Evolutionary conservation across 2,888 invertebrate genomes (phyloP).

Genomic region (Caenorhabditis sp.): DNA sequence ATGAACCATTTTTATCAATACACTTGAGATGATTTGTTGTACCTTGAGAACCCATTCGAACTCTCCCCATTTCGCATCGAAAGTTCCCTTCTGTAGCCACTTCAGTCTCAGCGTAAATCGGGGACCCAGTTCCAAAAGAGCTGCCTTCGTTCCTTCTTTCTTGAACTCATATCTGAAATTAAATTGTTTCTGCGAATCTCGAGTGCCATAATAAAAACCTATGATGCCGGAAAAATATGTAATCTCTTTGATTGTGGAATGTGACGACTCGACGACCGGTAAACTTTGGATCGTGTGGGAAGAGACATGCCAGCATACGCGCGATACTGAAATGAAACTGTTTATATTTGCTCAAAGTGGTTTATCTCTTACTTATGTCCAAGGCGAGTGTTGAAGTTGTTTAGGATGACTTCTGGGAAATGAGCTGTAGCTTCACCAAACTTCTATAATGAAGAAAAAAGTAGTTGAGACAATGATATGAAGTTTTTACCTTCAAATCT

Average conservation of each 20-base stretch:
- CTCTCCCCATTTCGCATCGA: slow-evolving; percentile 96
- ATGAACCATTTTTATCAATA: not conserved
- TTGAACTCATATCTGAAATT: slow-evolving; percentile 91
- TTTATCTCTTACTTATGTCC: slow-evolving; percentile 87
- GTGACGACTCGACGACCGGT: slow-evolving; percentile 94
- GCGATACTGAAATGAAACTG: slow-evolving; percentile 65
- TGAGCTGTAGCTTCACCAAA: slow-evolving; percentile 89
- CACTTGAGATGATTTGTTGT: not conserved
- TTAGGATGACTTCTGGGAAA: slow-evolving; percentile 95
- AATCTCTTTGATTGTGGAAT: slow-evolving; percentile 99
- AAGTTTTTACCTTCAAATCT: slow-evolving; percentile 87
- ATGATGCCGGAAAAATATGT: slow-evolving; percentile 98
- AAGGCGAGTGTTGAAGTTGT: slow-evolving; percentile 95
- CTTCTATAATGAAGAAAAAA: slow-evolving; percentile 76
- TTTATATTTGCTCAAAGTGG: not conserved
- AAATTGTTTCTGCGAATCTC: not conserved
- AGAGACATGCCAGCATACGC: slow-evolving; percentile 91
- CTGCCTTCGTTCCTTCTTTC: slow-evolving; percentile 86
- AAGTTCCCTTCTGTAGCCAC: slow-evolving; percentile 96
- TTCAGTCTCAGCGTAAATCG: slow-evolving; percentile 94
- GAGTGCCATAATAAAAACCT: slow-evolving; percentile 85
- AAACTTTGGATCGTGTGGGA: slow-evolving; percentile 97
- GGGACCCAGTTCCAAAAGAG: slow-evolving; percentile 95
- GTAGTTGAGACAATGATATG: not conserved
- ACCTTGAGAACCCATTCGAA: slow-evolving; percentile 92